Percentiles rank a stretch among this genome's conserved stretches.
These are phyloP conservation scores for Myripristis jacobus DNA, from an alignment of 2,797 vertebrate genomes.

Conservation along the genomic window DNA sequence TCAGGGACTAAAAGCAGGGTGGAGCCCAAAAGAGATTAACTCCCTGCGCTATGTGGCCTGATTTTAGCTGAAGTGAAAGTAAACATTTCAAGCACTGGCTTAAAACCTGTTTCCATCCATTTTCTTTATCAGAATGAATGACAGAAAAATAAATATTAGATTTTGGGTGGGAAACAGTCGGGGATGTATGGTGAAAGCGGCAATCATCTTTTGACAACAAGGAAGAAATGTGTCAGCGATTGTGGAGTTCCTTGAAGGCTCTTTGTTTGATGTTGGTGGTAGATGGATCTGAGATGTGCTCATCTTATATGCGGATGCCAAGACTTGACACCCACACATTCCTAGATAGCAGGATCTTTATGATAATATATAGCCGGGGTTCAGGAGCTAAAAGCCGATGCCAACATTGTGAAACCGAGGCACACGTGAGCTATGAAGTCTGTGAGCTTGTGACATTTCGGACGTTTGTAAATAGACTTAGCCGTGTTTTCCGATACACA, in stretches of 20 bases:
- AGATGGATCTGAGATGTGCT: conserved; percentile 22
- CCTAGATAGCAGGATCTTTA: conserved; percentile 43
- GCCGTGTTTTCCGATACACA: background rate
- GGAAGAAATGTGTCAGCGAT: conserved; percentile 12
- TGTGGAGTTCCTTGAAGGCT: conserved; percentile 43
- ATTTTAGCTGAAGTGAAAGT: conserved; percentile 56
- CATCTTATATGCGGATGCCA: conserved; percentile 23
- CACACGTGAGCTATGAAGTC: background rate
- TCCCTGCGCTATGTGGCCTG: conserved; percentile 45
- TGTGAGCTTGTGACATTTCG: background rate
- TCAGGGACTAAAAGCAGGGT: conserved; percentile 53
- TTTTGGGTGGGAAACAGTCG: conserved; percentile 47
- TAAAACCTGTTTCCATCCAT: conserved; percentile 31
- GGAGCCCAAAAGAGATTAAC: conserved; percentile 59
- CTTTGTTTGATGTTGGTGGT: conserved; percentile 39
- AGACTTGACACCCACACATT: conserved; percentile 37
- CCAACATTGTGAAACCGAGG: conserved; percentile 9
- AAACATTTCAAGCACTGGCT: conserved; percentile 52
- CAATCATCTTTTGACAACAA: conserved; percentile 33
- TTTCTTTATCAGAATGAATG: conserved; percentile 52
- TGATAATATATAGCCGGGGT: conserved; percentile 27
- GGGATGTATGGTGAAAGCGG: conserved; percentile 5
- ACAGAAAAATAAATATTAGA: conserved; percentile 62
- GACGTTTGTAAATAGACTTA: background rate
- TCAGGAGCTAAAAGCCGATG: conserved; percentile 30